These are phyloP conservation scores for Spilarctia lutea DNA, from an alignment of 2,888 invertebrate genomes.

Conservation along the genomic window DNA sequence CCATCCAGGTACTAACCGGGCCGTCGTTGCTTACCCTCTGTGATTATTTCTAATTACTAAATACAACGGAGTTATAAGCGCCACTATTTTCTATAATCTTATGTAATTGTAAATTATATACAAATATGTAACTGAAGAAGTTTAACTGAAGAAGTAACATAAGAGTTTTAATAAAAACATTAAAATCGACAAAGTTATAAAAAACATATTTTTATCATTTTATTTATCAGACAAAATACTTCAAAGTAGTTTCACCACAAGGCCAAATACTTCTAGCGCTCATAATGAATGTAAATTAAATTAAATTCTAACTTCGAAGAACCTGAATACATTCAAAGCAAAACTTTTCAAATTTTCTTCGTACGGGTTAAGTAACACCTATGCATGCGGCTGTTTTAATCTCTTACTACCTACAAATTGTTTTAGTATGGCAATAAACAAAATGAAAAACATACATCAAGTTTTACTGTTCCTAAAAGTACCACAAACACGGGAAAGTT, in stretches of 20 bases:
- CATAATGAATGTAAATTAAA: slow-evolving; percentile 58
- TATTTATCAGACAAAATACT: slow-evolving; percentile 22
- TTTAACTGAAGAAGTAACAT: too few relatives aligned
- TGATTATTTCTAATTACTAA: too few relatives aligned
- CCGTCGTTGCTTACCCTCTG: too few relatives aligned
- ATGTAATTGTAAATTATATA: too few relatives aligned
- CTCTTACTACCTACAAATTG: slow-evolving; percentile 25
- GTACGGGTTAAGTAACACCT: slow-evolving; percentile 30
- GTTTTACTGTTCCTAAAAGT: slow-evolving; percentile 37
- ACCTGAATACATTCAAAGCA: slow-evolving; percentile 46
- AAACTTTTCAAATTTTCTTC: slow-evolving; percentile 66
- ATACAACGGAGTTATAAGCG: too few relatives aligned
- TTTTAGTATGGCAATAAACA: slow-evolving; percentile 28
- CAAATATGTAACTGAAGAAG: too few relatives aligned
- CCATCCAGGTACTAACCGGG: too few relatives aligned
- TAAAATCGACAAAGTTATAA: too few relatives aligned
- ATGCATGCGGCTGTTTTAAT: slow-evolving; percentile 23
- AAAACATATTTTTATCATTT: neutral
- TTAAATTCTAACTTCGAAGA: slow-evolving; percentile 52
- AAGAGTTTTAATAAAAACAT: too few relatives aligned
- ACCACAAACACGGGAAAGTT: slow-evolving; percentile 26
- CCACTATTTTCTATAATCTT: too few relatives aligned
- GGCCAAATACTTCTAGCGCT: slow-evolving; percentile 17
- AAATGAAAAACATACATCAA: slow-evolving; percentile 37
- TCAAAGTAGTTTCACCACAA: slow-evolving; percentile 13